Evolutionary conservation across 2,888 invertebrate genomes (phyloP).

Genomic region (Eudemis profundana): DNA sequence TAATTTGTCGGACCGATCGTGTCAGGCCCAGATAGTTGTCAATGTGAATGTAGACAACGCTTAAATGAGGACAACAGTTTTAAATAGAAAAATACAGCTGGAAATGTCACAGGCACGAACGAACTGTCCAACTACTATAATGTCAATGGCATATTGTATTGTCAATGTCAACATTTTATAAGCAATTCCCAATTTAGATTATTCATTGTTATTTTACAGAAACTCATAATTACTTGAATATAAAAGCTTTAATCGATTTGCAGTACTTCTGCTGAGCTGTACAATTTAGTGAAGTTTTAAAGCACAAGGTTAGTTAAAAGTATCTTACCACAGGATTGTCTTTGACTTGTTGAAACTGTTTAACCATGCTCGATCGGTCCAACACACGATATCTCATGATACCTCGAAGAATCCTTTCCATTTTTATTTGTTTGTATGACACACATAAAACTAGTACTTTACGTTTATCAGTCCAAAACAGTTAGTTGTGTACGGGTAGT

Average conservation of each 20-base stretch:
- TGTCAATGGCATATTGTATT: neutral
- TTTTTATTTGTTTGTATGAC: conserved; percentile 63
- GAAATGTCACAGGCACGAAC: neutral
- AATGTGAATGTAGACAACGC: no score
- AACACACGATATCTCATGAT: conserved; percentile 95
- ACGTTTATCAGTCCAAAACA: conserved; percentile 39
- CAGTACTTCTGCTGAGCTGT: neutral
- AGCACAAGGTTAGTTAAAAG: conserved; percentile 56
- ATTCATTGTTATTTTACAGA: neutral
- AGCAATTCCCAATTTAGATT: neutral
- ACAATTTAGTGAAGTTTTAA: neutral
- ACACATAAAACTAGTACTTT: conserved; percentile 46
- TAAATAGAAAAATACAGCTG: neutral
- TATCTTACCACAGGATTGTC: conserved; percentile 93
- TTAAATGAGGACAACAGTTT: no score
- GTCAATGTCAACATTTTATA: conserved; percentile 17
- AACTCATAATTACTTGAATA: neutral
- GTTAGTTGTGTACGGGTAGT: conserved; percentile 47
- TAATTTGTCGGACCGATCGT: no score
- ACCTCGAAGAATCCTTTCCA: conserved; percentile 95
- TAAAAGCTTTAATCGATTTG: neutral
- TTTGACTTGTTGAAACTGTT: conserved; percentile 95
- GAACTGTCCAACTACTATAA: neutral
- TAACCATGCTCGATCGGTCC: conserved; percentile 93
- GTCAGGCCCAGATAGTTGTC: no score